Evolutionary conservation across 2,113 vertebrate genomes (phyloP), one percentile per base, ranked within the genome.

Genomic region (Arothron firmamentum): DNA sequence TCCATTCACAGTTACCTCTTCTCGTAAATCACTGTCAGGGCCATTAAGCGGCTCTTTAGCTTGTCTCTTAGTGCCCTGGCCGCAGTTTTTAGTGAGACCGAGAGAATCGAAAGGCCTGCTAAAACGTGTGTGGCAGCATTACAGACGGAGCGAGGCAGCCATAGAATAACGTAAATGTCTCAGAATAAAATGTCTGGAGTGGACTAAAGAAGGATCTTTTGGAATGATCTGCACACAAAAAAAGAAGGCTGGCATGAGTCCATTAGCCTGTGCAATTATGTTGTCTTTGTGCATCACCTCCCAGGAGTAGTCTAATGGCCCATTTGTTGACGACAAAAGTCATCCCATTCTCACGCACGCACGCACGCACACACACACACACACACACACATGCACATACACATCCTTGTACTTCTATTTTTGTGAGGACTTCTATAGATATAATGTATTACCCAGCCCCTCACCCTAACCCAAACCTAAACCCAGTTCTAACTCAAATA

Each of bases 241-340:
- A 63, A 43, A 47, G 1, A 41, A 19, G 20, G 45, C 48, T 18
- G 23, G 4, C 43, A 62, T 57, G 6, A 68, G 56, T 85, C 75
- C 64, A 79, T 83, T 74, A 81, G 70, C 43, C 54, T 31, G 42
- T 8, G 34, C 20, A 54, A 59, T 41, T 56, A 43, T 51, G 19
- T 66, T 18, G 51, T 54, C 55, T 23, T 13, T 28, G 46, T 28
- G 17, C 55, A 6, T 55, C 61, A 65, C 56, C 6, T 0, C 46
- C 50, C 69, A 65, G 64, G 59, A 65, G 57, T 62, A 56, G 48
- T 62, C 48, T 71, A 77, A 75, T 63, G 75, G 53, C 15, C 76
- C 68, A 78, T 76, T 83, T 79, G 63, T 51, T 65, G 72, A 80
- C 78, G 75, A 52, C 77, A 77, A 56, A 12, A 45, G 54, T 68